Base-by-base conservation (phyloP, 2,113 vertebrate genomes). In the Delphinapterus leucas region DNA sequence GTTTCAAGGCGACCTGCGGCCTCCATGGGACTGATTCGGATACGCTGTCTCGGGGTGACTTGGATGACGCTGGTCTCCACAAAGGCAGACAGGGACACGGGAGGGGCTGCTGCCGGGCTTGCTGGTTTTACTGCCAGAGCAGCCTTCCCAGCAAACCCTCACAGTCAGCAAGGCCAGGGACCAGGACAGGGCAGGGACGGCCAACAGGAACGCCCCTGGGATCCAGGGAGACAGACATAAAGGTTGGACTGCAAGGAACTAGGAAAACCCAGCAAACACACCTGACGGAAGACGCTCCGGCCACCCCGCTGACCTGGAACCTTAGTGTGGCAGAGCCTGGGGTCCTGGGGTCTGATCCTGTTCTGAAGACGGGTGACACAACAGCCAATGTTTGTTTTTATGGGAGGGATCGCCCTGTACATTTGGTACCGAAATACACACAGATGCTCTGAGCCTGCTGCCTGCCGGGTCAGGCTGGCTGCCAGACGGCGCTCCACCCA, bases 31-130 rank as follows among this genome's bases (percentile, higher is more conserved):
- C 21, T 0, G 55, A 25, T 11, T 18, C 17, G 53, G 61, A 81
- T 2, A 17, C 0, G 0, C n/a, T 17, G 3, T 53, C 18, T 2
- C 0, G 0, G 20, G 9, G 12, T 31, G 47, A 14, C 10, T 31
- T 17, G 36, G 23, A 2, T 17, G 38, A 4, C 1, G 0, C 60
- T 49, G 68, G 14, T 18, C 20, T 71, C 26, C 1, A 0, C 0
- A 2, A 20, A 41, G 21, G 18, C 53, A 53, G 20, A 41, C 0
- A 58, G 0, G 83, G 41, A 18, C 26, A 17, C 10, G 17, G 25
- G 55, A 21, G 41, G n/a, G 17, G 17, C 67, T 49, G 20, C 33
- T 36, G 26, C 21, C 12, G 25, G 18, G 1, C 49, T 33, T 23
- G 2, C 36, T 70, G 20, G 33, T 58, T 6, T 25, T 10, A 2